A percentile compares a stretch with the other conserved stretches of the same genome.
Evolutionary conservation across 2,888 invertebrate species (phyloP).

Genomic region (Fabriciana adippe): DNA sequence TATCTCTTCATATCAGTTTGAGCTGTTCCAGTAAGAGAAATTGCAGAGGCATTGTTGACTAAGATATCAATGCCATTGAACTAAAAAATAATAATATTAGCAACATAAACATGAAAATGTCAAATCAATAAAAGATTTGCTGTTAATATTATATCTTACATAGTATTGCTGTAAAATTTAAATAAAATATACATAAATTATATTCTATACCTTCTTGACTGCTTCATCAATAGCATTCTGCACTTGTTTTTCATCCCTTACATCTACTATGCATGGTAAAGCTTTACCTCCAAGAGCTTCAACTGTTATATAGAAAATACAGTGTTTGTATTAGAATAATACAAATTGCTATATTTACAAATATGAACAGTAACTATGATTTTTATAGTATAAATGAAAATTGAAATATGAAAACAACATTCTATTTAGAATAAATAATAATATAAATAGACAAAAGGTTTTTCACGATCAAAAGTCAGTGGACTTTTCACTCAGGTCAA

Average conservation of each 20-base stretch:
- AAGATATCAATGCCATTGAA: slow-evolving; percentile 98
- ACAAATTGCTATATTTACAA: neutral
- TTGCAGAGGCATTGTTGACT: slow-evolving; percentile 98
- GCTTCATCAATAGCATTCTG: slow-evolving; percentile 87
- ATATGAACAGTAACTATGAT: neutral
- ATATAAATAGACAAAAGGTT: neutral
- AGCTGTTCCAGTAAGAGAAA: slow-evolving; percentile 90
- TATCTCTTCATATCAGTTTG: slow-evolving; percentile 97
- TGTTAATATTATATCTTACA: neutral
- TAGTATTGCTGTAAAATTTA: neutral
- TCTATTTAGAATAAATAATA: neutral
- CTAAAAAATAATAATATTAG: slow-evolving; percentile 46
- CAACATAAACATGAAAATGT: neutral
- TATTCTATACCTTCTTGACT: slow-evolving; percentile 82
- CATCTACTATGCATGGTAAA: slow-evolving; percentile 93
- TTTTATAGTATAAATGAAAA: neutral
- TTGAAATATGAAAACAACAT: no score
- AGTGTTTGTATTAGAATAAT: neutral
- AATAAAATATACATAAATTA: neutral
- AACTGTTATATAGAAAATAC: slow-evolving; percentile 80
- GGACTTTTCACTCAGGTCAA: slow-evolving; percentile 39
- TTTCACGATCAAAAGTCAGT: slow-evolving; percentile 37
- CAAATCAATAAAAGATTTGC: neutral
- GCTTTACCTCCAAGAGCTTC: slow-evolving; percentile 93
- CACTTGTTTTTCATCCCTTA: slow-evolving; percentile 90